Base-by-base conservation (phyloP, 92 coral and sea anemone genomes). In the Epizoanthus ramosus region DNA sequence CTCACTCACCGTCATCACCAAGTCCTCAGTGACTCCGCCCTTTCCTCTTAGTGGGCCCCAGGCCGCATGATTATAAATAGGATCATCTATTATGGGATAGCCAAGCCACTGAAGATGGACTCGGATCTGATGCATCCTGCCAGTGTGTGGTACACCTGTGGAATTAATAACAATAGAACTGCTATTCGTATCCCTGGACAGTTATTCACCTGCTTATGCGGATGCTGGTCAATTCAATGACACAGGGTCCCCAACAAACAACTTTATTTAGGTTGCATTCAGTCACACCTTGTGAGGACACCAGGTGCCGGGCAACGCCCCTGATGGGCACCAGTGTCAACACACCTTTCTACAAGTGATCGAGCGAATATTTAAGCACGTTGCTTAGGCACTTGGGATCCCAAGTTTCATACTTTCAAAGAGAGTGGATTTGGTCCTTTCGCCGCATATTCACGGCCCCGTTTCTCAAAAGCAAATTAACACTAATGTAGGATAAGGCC, bases 71-170 rank as follows among this genome's bases (percentile, higher is more conserved):
- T 97, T 97, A 74, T 97, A 97, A 22, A 97, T 94, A 15, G 99
- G 99, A 77, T 97, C 99, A 85, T 97, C 92, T 90, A 93, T 80
- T 14, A 97, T 97, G 39, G 99, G 99, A 85, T 93, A 89, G 57
- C 99, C 99, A 23, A 97, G 91, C 99, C 99, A 97, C 86, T 97
- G 99, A 35, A 95, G 92, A 64, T 95, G 98, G 68, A 95, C 98
- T 54, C 98, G 88, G 24, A 95, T 95, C 75, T 95, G 98, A 85
- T 95, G 98, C 98, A 95, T 95, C 23, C 98, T 85, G 0, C 98
- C 98, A 69, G 98, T 93, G 85, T 81, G 83, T 8, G 98, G 98
- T 18, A 88, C 71, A 85, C 98, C 98, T 95, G 90, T 69, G 56
- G 50, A 43, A 65, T 24, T 22, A 45, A n/a, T 39, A 15, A 71